Evolutionary conservation across 2,797 vertebrate species (phyloP), one percentile per base, ranked within the genome.

Genomic region (Lophius americanus): DNA sequence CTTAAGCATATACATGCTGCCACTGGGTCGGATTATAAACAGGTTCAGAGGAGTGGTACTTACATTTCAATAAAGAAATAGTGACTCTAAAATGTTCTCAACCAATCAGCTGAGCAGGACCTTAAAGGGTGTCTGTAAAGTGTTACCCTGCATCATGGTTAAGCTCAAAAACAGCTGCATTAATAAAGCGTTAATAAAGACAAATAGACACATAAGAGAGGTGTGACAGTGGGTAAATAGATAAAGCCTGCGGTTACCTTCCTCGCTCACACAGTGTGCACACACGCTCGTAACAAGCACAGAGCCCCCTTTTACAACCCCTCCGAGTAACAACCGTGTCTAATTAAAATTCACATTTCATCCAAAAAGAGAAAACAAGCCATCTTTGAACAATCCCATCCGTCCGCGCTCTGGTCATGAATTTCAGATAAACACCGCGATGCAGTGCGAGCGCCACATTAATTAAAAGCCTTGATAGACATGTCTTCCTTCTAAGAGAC

Each of bases 381-480:
- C 84, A 87, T 88, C 85, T 88, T 84, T 88, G 74, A 90, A 87
- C 86, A 90, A 86, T 84, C 82, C 83, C 68, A 83, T 89, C 88
- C 83, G 62, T 87, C 78, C 70, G 79, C 75, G 47, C 81, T 75
- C 83, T 64, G 81, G 88, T 88, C 79, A 77, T 79, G 83, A 87
- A 90, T 89, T 87, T 82, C 79, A 86, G 81, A 92, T 88, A 90
- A 91, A 92, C 88, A 90, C 84, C 44, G 82, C 67, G 80, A 89
- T 88, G 83, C 84, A 73, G 43, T 10, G 12, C 10, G 10, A 60
- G 74, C 73, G 78, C 79, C 78, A 88, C 87, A 90, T 92, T 93
- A 93, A 94, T 95, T 93, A 94, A 94, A 91, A 87, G 85, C 82
- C 87, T 79, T 88, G 91, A 92, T 88, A 84, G 90, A 91, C 89